A percentile compares a stretch with the other conserved stretches of the same genome.
phyloP scores from a whole-genome alignment of 2,113 vertebrate genomes.

The Excalfactoria chinensis region DNA sequence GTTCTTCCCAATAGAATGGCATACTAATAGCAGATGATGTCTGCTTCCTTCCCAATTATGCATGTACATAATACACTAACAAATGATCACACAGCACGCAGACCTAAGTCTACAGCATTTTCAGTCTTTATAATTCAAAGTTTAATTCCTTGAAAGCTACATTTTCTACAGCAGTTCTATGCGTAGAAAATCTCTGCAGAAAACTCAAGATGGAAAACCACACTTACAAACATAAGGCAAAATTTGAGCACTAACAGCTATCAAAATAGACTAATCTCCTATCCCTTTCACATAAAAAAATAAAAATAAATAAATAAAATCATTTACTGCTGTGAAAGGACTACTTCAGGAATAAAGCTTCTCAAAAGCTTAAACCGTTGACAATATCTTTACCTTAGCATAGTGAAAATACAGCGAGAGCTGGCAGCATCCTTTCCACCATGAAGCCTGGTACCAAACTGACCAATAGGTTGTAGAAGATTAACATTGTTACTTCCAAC shows the following conservation, averaged over 20 bases:
- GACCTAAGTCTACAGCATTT: not conserved
- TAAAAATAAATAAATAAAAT: not conserved
- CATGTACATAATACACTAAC: not conserved
- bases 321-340: not conserved
- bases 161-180: not conserved
- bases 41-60: not conserved
- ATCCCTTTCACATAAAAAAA: not conserved
- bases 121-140: not conserved
- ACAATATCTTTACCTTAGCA: slow-evolving; percentile 86
- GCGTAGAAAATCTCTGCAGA: not conserved
- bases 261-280: not conserved
- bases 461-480: slow-evolving; percentile 96
- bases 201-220: not conserved
- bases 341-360: not conserved
- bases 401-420: slow-evolving; percentile 98
- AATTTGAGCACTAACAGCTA: not conserved
- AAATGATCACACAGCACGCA: not conserved
- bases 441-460: slow-evolving; percentile 97
- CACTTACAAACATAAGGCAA: not conserved
- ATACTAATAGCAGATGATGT: not conserved
- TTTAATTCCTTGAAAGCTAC: not conserved
- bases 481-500: slow-evolving; percentile 98
- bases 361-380: not conserved
- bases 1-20: not conserved
- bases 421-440: slow-evolving; percentile 99